A percentile compares a stretch with the other conserved stretches of the same genome.
These are phyloP conservation scores for Enteromius radiatus DNA, from an alignment of 2,797 vertebrate genomes.

Conservation along the genomic window DNA sequence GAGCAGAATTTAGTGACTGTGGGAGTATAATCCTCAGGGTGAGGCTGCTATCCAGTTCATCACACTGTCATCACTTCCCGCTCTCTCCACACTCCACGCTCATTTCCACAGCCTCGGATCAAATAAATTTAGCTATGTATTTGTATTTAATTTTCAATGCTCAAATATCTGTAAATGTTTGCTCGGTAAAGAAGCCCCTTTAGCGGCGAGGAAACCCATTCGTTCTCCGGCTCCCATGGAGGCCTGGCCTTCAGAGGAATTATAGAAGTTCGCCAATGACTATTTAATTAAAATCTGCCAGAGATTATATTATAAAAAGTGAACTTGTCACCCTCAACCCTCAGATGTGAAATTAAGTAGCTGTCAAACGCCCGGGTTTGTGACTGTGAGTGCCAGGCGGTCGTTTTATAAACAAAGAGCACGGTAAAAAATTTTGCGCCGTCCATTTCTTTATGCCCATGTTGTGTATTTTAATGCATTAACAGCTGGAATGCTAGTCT, in stretches of 20 bases:
- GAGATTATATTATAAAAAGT: constrained; percentile 56
- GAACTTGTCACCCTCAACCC: constrained; percentile 51
- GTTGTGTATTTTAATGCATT: constrained; percentile 9
- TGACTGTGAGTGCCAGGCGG: neutral
- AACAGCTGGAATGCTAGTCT: neutral
- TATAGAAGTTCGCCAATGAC: constrained; percentile 52
- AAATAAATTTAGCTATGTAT: constrained; percentile 57
- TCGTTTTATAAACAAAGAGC: constrained; percentile 31
- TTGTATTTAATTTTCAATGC: constrained; percentile 58
- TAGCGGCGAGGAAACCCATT: constrained; percentile 37
- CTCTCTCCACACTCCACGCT: constrained; percentile 64
- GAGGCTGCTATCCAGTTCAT: constrained; percentile 73
- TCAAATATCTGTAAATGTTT: constrained; percentile 52
- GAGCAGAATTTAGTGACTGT: constrained; percentile 85
- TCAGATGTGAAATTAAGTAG: constrained; percentile 52
- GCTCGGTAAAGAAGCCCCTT: constrained; percentile 46
- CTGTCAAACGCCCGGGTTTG: constrained; percentile 27
- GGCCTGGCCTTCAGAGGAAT: constrained; percentile 53
- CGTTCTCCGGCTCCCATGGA: constrained; percentile 37
- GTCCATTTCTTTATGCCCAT: neutral
- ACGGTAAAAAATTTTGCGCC: neutral
- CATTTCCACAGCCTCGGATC: constrained; percentile 44
- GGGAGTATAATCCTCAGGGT: constrained; percentile 77
- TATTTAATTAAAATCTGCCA: constrained; percentile 59
- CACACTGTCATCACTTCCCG: constrained; percentile 78